Conservation (phyloP, 1,140 invertebrate species). For the Aphelenchoides fujianensis region DNA sequence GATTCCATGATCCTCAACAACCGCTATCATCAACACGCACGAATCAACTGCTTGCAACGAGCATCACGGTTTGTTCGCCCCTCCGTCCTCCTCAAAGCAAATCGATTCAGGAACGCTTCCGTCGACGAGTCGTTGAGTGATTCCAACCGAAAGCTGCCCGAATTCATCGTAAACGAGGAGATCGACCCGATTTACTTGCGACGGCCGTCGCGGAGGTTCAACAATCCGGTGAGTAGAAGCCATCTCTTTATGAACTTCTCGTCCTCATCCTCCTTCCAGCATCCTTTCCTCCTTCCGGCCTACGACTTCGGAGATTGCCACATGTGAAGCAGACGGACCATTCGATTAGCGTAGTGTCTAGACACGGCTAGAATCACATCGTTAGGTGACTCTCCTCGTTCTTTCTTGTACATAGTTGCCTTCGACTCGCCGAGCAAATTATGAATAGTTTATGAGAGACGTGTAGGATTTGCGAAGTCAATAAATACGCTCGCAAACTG, state of each 20-base stretch:
- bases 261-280: slow-evolving; percentile 15
- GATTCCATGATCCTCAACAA: slow-evolving; percentile 24
- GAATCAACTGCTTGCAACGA: slow-evolving; percentile 33
- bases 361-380: too few species aligned
- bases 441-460: too few species aligned
- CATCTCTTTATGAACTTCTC: slow-evolving; percentile 10
- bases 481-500: too few species aligned
- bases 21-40: slow-evolving; percentile 35
- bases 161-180: background rate
- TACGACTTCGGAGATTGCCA: slow-evolving; percentile 14
- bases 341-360: too few species aligned
- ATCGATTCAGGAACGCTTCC: slow-evolving; percentile 28
- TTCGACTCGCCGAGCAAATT: too few species aligned
- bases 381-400: too few species aligned
- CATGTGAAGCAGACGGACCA: too few species aligned
- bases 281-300: slow-evolving; percentile 19
- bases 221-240: background rate
- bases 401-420: too few species aligned
- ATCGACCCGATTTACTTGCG: background rate
- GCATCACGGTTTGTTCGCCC: slow-evolving; percentile 27
- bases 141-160: background rate
- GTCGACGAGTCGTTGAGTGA: slow-evolving; percentile 26
- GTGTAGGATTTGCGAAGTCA: too few species aligned
- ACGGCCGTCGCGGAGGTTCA: background rate
- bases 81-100: slow-evolving; percentile 17